Base-by-base conservation (phyloP, 2,888 invertebrate species). In the Leptinotarsa rubiginosa region DNA sequence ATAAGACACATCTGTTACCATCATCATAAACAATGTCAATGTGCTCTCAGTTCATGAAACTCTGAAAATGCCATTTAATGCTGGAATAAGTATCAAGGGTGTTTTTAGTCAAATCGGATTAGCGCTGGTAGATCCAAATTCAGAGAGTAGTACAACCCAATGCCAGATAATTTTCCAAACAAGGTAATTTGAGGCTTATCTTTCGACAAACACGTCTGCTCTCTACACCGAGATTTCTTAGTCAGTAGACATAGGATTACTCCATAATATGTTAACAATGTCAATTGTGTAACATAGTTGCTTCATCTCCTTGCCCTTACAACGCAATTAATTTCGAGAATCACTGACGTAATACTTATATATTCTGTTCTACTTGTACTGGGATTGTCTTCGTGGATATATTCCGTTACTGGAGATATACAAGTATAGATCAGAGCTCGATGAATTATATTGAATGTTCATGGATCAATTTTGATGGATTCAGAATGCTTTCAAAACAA, bases 151-250 rank as follows among this genome's bases (percentile, higher is more conserved):
- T 79, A 78, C 75, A 80, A 78, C 79, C 80, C 75, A 79, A 82
- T 83, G 84, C 82, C 80, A 81, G 82, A 83, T 85, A 85, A 86
- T 85, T 86, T 86, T 84, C 85, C 84, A 84, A 85, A 85, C 85
- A 84, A 80, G 83, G 84, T 84, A 85, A 86, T 85, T 86, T 84
- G 81, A 78, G 80, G 85, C 86, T 86, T 87, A 86, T 86, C 87
- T 85, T 85, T 84, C 82, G 80, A 82, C 85, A 85, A 84, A 83
- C 86, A 86, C 84, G 83, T 85, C 84, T 84, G 81, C 81, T 80
- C 77, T 72, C 67, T 74, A 77, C 75, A 75, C 78, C 75, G 72
- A 77, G 78, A 81, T 81, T 83, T 81, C 82, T 84, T 79, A 81
- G 82, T 80, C 78, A 79, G 82, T 81, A 79, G 78, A 79, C 81